A percentile compares a stretch with the other conserved stretches of the same genome.
Evolutionary conservation across 2,888 invertebrate genomes (phyloP).

Genomic region (Cremastobaeus sp.): DNA sequence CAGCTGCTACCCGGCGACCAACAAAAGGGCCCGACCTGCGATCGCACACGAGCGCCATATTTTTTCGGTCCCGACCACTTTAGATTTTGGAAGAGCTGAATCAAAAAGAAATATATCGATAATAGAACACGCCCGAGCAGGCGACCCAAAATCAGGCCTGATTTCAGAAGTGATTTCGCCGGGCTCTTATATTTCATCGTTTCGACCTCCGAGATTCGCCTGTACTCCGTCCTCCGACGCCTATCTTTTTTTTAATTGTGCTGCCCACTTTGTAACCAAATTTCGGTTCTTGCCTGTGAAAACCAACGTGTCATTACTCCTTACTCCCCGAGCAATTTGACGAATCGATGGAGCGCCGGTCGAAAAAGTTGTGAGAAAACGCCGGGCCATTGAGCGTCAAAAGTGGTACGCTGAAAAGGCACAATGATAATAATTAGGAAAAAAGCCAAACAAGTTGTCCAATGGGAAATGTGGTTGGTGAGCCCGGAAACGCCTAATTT

Average conservation of each 20-base stretch:
- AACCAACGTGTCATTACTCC: slow-evolving; percentile 20
- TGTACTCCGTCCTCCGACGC: neutral
- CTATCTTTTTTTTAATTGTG: slow-evolving; percentile 14
- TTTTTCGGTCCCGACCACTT: slow-evolving; percentile 54
- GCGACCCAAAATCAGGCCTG: slow-evolving; percentile 26
- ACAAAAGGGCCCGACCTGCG: slow-evolving; percentile 66
- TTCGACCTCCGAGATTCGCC: slow-evolving; percentile 1
- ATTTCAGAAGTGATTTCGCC: slow-evolving; percentile 18
- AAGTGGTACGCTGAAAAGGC: slow-evolving; percentile 17
- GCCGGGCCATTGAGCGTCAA: neutral
- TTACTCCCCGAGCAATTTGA: slow-evolving; percentile 13
- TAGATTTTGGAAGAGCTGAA: slow-evolving; percentile 29
- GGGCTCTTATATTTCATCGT: slow-evolving; percentile 21
- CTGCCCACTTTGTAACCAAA: slow-evolving; percentile 10
- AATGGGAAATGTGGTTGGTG: slow-evolving; percentile 41
- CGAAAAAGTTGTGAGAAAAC: slow-evolving; percentile 11
- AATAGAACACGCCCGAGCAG: slow-evolving; percentile 30
- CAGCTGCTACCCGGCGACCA: slow-evolving; percentile 69
- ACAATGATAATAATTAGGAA: too few species aligned
- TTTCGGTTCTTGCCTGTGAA: neutral
- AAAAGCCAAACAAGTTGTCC: neutral
- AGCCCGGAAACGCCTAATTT: slow-evolving; percentile 72
- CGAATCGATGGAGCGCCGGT: slow-evolving; percentile 1
- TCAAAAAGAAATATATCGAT: slow-evolving; percentile 29
- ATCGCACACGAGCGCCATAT: slow-evolving; percentile 35